Base-by-base conservation (phyloP, 2,888 invertebrate genomes). In the Chirona hameri region DNA sequence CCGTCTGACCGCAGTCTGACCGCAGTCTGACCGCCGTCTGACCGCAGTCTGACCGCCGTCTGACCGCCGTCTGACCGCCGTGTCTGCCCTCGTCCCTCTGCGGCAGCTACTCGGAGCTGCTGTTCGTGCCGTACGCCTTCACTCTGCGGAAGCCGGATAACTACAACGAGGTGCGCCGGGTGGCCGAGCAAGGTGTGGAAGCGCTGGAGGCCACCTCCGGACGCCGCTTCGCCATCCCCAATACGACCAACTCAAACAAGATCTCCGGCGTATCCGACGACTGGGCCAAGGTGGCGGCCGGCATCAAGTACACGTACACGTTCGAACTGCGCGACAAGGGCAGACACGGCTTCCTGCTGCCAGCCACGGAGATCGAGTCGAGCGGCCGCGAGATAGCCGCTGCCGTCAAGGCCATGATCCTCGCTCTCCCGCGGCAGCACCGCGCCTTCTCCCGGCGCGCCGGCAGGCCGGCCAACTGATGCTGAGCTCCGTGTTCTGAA, bases 261-360 rank as follows among this genome's bases (percentile, higher is more conserved):
- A 83, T 83, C 39, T 84, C 84, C 15, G 84, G 84, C 14, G 84
- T 84, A 55, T 83, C 84, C 3, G 84, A 84, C 81, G 84, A 84
- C 81, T 84, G 84, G 84, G 84, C 84, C 9, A 84, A 83, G 52
- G 83, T 97, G 88, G 52, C 10, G 52, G 90, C 91, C 72, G 92
- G 91, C 69, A 92, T 97, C 84, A 96, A 96, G 87, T 97, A 96
- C 87, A 89, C 96, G 0, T 97, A 94, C 89, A 97, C 97, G 0
- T 90, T 97, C 83, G 97, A 98, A 89, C 90, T 97, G 82, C 91
- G 95, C 82, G 97, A 97, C 88, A 93, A 91, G 0, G 96, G 96
- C 0, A 90, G 91, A 82, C 92, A 93, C 87, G 97, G 97, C 5
- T 98, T 97, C 87, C 89, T 96, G 24, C 88, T 97, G 82, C 97